These are phyloP conservation scores for Aldabrachelys gigantea DNA, from an alignment of 2,113 vertebrate genomes.

Conservation along the genomic window DNA sequence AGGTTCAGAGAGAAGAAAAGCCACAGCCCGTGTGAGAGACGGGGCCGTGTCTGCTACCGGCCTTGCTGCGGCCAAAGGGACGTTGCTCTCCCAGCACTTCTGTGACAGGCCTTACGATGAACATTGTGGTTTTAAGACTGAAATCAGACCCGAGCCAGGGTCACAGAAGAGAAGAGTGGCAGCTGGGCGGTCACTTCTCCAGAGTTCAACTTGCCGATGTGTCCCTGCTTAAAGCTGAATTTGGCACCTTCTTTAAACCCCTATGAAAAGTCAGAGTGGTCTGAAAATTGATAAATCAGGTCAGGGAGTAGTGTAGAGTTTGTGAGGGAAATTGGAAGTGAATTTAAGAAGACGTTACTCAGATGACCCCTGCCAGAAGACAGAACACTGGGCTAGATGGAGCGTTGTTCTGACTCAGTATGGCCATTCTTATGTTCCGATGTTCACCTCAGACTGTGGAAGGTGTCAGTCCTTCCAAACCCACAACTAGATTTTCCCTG, in stretches of 20 bases:
- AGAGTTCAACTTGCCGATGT: not conserved
- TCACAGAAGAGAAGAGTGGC: not conserved
- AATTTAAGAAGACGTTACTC: not conserved
- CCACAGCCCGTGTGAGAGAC: not conserved
- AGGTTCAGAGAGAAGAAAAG: not conserved
- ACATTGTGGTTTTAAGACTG: not conserved
- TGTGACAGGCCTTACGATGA: not conserved
- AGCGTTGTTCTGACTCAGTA: too few species aligned
- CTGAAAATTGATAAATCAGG: not conserved
- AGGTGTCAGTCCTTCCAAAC: too few species aligned
- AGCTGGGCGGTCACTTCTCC: not conserved
- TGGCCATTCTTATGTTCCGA: too few species aligned
- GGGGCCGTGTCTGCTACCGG: not conserved
- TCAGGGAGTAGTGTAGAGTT: not conserved
- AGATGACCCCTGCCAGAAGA: not conserved
- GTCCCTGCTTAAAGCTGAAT: not conserved
- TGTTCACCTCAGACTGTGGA: too few species aligned
- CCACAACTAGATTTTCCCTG: too few species aligned
- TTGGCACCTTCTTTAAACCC: not conserved
- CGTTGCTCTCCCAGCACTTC: not conserved
- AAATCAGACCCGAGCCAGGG: not conserved
- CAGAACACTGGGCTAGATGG: too few species aligned
- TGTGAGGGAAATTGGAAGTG: not conserved
- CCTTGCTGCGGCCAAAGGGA: not conserved
- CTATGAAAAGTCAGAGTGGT: not conserved